Evolutionary conservation across 2,113 vertebrate genomes (phyloP).

Genomic region (Bolborhynchus lineola): DNA sequence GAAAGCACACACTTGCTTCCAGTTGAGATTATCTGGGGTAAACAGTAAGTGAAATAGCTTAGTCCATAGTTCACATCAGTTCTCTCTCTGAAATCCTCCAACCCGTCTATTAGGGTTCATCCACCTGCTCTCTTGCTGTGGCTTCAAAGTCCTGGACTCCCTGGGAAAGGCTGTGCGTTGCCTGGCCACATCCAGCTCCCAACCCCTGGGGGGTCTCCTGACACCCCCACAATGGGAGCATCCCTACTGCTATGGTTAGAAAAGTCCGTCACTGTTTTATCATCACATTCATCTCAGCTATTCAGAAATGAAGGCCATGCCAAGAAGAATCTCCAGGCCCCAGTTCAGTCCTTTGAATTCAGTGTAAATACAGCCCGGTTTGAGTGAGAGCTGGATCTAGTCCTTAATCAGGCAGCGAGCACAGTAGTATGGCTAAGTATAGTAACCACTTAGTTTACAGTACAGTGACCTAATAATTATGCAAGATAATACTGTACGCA

Average conservation of each 20-base stretch:
- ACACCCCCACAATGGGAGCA: background rate
- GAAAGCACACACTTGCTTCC: background rate
- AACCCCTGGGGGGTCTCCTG: background rate
- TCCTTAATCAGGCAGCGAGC: background rate
- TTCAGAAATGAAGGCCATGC: background rate
- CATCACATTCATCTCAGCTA: background rate
- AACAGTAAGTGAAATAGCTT: background rate
- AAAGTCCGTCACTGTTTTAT: background rate
- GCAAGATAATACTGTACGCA: conserved; percentile 73
- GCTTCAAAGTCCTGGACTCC: background rate
- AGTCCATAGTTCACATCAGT: background rate
- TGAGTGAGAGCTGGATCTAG: background rate
- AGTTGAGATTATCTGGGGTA: background rate
- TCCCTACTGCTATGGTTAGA: background rate
- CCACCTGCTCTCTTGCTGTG: background rate
- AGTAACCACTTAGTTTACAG: conserved; percentile 66
- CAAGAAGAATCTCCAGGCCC: background rate
- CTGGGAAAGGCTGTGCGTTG: accelerated
- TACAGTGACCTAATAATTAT: conserved; percentile 67
- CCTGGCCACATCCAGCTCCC: background rate
- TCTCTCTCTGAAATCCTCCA: background rate
- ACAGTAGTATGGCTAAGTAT: conserved; percentile 57
- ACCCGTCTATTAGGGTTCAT: background rate
- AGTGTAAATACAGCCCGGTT: background rate
- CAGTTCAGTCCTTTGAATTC: background rate